Conservation (phyloP, 2,888 invertebrate species). For the Drosophila quinaria region DNA sequence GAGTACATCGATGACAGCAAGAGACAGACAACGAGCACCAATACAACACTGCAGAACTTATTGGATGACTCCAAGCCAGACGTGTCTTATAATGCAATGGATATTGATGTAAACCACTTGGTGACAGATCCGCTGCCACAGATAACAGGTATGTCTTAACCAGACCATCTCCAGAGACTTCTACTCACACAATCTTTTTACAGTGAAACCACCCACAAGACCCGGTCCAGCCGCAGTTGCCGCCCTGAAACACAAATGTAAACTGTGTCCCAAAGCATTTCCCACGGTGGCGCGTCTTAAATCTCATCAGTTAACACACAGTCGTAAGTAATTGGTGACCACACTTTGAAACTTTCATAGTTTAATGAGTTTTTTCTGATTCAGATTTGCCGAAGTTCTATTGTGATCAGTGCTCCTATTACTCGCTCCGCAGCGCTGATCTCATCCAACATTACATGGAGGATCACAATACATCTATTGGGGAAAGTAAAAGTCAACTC, state of each 20-base stretch:
- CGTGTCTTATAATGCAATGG: slow-evolving; percentile 48
- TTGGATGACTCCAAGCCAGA: slow-evolving; percentile 40
- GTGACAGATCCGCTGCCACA: slow-evolving; percentile 60
- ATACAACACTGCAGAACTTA: slow-evolving; percentile 51
- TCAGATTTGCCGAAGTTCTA: slow-evolving; percentile 82
- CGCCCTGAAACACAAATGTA: slow-evolving; percentile 61
- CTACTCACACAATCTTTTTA: not conserved
- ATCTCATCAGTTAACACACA: slow-evolving; percentile 73
- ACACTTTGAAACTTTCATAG: not conserved
- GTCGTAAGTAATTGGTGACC: slow-evolving; percentile 48
- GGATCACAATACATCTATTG: slow-evolving; percentile 55
- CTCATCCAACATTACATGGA: slow-evolving; percentile 76
- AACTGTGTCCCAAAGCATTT: slow-evolving; percentile 62
- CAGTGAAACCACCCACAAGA: slow-evolving; percentile 46
- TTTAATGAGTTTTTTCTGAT: not conserved
- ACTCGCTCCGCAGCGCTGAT: slow-evolving; percentile 78
- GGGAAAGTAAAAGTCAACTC: slow-evolving; percentile 11
- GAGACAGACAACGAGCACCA: slow-evolving; percentile 13
- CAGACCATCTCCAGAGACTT: not conserved
- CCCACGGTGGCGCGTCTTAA: slow-evolving; percentile 64
- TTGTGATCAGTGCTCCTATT: slow-evolving; percentile 79
- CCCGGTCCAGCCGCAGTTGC: slow-evolving; percentile 25
- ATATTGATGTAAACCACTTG: slow-evolving; percentile 69
- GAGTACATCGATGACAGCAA: slow-evolving; percentile 79
- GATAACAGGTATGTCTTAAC: slow-evolving; percentile 39